These are phyloP conservation scores for Halichondria panicea DNA, from an alignment of 37 sponge, comb jelly and placozoan species.

Conservation along the genomic window DNA sequence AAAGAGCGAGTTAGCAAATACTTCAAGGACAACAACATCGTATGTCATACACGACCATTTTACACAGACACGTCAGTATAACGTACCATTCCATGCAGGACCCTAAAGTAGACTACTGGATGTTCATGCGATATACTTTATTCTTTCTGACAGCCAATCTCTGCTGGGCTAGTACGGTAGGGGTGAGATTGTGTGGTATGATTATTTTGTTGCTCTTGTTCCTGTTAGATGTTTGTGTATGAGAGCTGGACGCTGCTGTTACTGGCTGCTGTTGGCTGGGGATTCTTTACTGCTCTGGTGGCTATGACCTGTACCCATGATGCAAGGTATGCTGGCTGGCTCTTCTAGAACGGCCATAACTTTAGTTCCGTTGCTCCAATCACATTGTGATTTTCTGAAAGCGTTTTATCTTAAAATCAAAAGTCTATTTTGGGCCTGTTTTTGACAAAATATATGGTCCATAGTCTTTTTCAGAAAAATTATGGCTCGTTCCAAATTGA, in stretches of 20 bases:
- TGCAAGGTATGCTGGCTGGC: constrained; percentile 55
- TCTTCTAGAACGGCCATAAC: too few relatives aligned
- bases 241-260: constrained; percentile 50
- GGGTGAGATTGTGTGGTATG: constrained; percentile 1
- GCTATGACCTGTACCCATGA: constrained; percentile 92
- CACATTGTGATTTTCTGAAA: too few relatives aligned
- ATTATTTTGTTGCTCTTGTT: not conserved
- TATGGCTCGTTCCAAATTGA: too few relatives aligned
- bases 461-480: too few relatives aligned
- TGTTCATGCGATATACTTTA: constrained; percentile 79
- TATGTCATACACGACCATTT: constrained; percentile 3
- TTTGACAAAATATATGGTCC: too few relatives aligned
- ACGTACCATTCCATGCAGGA: constrained; percentile 40
- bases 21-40: constrained; percentile 91
- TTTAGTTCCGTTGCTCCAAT: too few relatives aligned
- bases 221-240: constrained; percentile 61
- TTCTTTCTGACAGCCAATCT: constrained; percentile 52
- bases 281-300: constrained; percentile 76
- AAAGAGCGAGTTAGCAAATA: constrained; percentile 72
- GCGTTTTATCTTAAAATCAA: too few relatives aligned
- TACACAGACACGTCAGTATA: not conserved
- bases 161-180: constrained; percentile 55
- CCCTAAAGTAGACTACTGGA: constrained; percentile 86
- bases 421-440: too few relatives aligned
- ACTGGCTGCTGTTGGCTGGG: constrained; percentile 47